phyloP scores from a whole-genome alignment of 2,113 vertebrate species.

The Passer domesticus region DNA sequence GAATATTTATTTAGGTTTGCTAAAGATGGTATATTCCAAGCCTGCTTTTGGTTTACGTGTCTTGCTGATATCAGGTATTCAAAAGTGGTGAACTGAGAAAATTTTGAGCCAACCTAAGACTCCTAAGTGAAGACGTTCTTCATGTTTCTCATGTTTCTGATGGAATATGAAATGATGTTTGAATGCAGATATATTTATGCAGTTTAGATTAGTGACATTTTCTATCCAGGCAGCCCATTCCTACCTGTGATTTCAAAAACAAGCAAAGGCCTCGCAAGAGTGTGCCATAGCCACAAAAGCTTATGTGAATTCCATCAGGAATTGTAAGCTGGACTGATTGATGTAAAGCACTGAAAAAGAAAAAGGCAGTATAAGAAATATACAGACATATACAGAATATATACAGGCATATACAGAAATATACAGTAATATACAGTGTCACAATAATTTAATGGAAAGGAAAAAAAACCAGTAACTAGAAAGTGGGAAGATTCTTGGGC shows the following conservation, averaged over 20 bases:
- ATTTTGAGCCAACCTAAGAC: not conserved
- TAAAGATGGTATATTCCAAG: not conserved
- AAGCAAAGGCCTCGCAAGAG: not conserved
- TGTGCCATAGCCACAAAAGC: not conserved
- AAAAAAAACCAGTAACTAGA: fast-evolving
- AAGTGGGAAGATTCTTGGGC: not conserved
- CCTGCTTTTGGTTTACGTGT: not conserved
- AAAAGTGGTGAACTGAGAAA: not conserved
- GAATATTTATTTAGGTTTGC: not conserved
- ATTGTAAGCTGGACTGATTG: not conserved
- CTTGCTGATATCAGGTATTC: not conserved
- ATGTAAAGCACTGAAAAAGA: not conserved
- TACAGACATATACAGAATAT: not conserved
- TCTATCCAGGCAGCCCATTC: not conserved
- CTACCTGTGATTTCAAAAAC: not conserved
- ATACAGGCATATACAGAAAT: too few species aligned
- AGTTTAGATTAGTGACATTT: not conserved
- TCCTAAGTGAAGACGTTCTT: not conserved
- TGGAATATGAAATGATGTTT: not conserved
- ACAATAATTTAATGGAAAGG: not conserved
- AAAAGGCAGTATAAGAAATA: not conserved
- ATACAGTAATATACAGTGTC: not conserved
- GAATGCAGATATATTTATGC: not conserved
- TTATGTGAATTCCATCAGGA: not conserved
- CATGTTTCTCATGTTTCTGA: not conserved